Base-by-base conservation (phyloP, 2,113 vertebrate genomes). In the mouse (Mus musculus) region DNA sequence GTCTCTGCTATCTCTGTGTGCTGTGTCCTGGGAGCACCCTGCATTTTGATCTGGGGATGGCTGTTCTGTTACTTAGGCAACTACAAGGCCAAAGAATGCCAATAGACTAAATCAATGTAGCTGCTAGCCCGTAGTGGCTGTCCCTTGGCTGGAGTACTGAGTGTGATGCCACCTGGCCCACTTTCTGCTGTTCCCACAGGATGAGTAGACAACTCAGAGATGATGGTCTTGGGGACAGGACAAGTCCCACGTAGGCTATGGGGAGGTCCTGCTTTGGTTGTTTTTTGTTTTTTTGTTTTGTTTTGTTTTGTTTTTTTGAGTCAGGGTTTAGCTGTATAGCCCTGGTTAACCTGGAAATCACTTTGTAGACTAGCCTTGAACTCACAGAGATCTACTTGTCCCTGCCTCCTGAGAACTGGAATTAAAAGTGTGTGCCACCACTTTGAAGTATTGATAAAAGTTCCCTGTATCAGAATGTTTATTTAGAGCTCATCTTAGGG, bases 41-140 rank as follows among this genome's bases (percentile, higher is more conserved):
- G 94, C 98, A 98, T 99, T 99, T 94, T 99, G 98, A 56, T 84
- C 33, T 0, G 98, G 98, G 88, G 99, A 99, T 96, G 94, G 98
- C 89, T 90, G 98, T 98, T 42, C 49, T 96, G 91, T 98, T 98
- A 9, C 99, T 99, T 24, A 89, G 98, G 77, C 98, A 99, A 96
- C 99, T 99, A 92, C 28, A 93, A 89, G 72, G 88, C 96, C 71
- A 96, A 91, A 75, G 22, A 46, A 0, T 80, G 28, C 0, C 39
- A 0, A 52, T 67, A 59, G 30, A 76, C 19, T n/a, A 14, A 69
- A 28, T 30, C 61, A 19, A 11, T 6, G 22, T 67, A 61, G 67
- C 9, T 2, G 1, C 10, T 80, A 46, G n/a, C 3, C 33, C 30
- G 5, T 67, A 12, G n/a, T 33, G 46, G 4, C 2, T 65, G 65